Conservation (phyloP, 2,888 invertebrate genomes). For the Protodeltote pygarga region DNA sequence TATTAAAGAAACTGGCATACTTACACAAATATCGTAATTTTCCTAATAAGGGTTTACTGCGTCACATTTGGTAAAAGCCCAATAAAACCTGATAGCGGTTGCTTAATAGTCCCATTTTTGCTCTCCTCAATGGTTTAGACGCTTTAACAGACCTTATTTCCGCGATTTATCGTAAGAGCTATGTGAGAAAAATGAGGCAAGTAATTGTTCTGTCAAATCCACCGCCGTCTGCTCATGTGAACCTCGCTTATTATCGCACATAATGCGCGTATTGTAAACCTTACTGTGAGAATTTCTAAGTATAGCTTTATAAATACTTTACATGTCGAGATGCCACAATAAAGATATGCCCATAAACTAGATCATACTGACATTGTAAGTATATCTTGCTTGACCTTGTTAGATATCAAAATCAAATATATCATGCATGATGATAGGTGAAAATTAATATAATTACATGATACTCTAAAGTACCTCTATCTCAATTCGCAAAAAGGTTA, state of each 20-base stretch:
- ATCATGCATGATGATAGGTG: conserved; percentile 51
- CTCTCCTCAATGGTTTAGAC: conserved; percentile 26
- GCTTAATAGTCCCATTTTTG: conserved; percentile 52
- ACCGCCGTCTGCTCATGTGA: conserved; percentile 64
- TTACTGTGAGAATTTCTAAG: conserved; percentile 68
- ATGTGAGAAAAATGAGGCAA: conserved; percentile 69
- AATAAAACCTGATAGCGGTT: conserved; percentile 43
- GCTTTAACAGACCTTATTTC: conserved; percentile 64
- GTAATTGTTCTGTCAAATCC: conserved; percentile 75
- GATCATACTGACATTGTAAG: conserved; percentile 51
- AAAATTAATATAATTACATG: conserved; percentile 16
- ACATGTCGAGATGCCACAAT: conserved; percentile 42
- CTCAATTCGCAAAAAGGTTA: conserved; percentile 57
- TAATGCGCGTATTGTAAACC: conserved; percentile 49
- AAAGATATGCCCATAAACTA: conserved; percentile 43
- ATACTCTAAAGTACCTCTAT: conserved; percentile 45
- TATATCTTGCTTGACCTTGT: conserved; percentile 55
- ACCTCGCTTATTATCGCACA: conserved; percentile 64
- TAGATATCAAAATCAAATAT: conserved; percentile 51
- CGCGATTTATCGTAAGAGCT: conserved; percentile 62
- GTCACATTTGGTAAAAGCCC: conserved; percentile 49
- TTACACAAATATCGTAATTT: conserved; percentile 21
- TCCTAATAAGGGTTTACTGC: conserved; percentile 13
- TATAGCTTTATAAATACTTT: conserved; percentile 53
- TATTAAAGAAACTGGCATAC: conserved; percentile 7